Conservation (phyloP, 2,888 invertebrate species). For the Tipula confusa region DNA sequence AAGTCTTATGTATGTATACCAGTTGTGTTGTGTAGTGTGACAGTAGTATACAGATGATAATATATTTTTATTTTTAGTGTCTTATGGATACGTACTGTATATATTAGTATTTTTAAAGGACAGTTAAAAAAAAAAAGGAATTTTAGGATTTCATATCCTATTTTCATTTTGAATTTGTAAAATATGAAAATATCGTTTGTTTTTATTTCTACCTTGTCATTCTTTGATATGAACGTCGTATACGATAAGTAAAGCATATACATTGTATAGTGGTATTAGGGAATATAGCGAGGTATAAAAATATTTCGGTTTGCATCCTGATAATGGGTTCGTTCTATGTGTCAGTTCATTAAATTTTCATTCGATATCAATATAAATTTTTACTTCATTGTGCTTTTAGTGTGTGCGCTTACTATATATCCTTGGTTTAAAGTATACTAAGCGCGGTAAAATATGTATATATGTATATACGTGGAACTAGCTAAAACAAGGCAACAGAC, state of each 20-base stretch:
- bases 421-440: not conserved
- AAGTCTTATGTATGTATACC: not conserved
- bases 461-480: not conserved
- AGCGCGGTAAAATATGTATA: not conserved
- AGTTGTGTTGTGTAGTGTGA: constrained; percentile 15
- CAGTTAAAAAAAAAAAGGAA: constrained; percentile 14
- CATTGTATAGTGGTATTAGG: not conserved
- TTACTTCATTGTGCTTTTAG: not conserved
- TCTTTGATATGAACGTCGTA: not conserved
- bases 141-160: not conserved
- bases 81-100: not conserved
- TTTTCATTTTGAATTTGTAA: not conserved
- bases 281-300: not conserved
- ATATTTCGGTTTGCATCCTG: not conserved
- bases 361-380: too few species aligned
- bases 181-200: not conserved
- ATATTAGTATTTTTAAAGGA: not conserved
- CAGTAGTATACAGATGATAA: constrained; percentile 12
- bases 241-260: not conserved
- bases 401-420: not conserved
- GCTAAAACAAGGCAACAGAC: not conserved
- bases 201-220: not conserved
- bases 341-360: too few species aligned
- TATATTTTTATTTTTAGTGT: not conserved
- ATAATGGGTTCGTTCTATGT: not conserved